phyloP scores from a whole-genome alignment of 2,113 vertebrate genomes.

The Plectropomus leopardus region DNA sequence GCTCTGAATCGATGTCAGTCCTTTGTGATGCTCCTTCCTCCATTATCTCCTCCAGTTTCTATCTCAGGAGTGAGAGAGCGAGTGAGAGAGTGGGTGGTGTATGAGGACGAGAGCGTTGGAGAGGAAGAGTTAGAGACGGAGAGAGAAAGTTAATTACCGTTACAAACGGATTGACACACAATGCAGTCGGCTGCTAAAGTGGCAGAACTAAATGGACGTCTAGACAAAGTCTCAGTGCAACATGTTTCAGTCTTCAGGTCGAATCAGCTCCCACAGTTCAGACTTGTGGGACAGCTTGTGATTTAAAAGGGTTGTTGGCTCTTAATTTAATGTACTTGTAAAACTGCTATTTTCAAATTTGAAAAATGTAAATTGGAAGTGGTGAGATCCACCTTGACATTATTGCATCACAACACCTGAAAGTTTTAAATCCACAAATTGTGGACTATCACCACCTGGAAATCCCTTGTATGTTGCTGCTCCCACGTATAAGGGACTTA shows the following conservation, averaged over 20 bases:
- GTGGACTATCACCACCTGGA: too few relatives aligned
- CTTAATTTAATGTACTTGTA: too few relatives aligned
- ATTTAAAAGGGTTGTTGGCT: background rate
- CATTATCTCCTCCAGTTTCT: conserved; percentile 46
- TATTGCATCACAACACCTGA: too few relatives aligned
- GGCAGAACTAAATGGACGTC: conserved; percentile 43
- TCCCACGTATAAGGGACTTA: too few relatives aligned
- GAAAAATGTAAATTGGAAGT: too few relatives aligned
- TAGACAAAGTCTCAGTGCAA: conserved; percentile 40
- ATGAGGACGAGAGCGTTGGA: background rate
- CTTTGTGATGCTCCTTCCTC: conserved; percentile 37
- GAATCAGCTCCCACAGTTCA: background rate
- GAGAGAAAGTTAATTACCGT: conserved; percentile 27
- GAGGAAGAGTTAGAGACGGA: conserved; percentile 4
- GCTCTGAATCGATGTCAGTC: conserved; percentile 35
- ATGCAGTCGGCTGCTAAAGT: background rate
- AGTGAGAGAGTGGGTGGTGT: background rate
- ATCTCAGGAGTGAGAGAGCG: conserved; percentile 3
- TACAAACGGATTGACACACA: conserved; percentile 24
- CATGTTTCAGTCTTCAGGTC: conserved; percentile 5
- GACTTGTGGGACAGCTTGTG: too few relatives aligned
- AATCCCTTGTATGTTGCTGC: too few relatives aligned
- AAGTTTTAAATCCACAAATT: too few relatives aligned
- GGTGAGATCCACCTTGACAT: too few relatives aligned
- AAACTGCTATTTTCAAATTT: too few relatives aligned